Evolutionary conservation across 2,113 vertebrate species (phyloP).

Genomic region (Motacilla alba): DNA sequence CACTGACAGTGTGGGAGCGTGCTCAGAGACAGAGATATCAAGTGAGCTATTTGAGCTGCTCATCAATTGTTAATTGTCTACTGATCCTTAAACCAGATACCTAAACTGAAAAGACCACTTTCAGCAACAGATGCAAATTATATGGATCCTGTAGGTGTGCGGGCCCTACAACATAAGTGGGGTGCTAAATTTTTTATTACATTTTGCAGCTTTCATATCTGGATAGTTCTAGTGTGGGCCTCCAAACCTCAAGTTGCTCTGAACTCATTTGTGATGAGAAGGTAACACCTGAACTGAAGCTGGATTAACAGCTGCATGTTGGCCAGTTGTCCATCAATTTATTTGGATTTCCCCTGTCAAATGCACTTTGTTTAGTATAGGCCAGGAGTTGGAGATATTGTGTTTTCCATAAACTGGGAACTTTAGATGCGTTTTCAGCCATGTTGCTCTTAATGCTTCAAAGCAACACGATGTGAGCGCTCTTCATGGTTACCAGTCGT

Average conservation of each 20-base stretch:
- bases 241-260: neutral
- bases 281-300: neutral
- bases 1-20: slow-evolving; percentile 31
- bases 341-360: neutral
- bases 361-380: neutral
- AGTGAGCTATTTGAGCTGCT: slow-evolving; percentile 70
- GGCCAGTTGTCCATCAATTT: neutral
- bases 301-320: neutral
- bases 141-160: slow-evolving; percentile 52
- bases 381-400: neutral
- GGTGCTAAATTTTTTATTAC: slow-evolving; percentile 69
- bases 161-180: slow-evolving; percentile 7
- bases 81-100: slow-evolving; percentile 77
- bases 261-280: neutral
- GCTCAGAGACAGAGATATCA: slow-evolving; percentile 49
- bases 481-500: neutral
- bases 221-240: neutral
- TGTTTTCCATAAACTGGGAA: neutral
- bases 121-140: slow-evolving; percentile 70
- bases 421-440: neutral
- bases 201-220: slow-evolving; percentile 4
- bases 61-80: slow-evolving; percentile 80
- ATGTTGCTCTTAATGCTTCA: neutral
- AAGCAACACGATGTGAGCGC: neutral
- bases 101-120: slow-evolving; percentile 66